phyloP scores from a whole-genome alignment of 1,140 invertebrate species.

The Amphibalanus amphitrite region DNA sequence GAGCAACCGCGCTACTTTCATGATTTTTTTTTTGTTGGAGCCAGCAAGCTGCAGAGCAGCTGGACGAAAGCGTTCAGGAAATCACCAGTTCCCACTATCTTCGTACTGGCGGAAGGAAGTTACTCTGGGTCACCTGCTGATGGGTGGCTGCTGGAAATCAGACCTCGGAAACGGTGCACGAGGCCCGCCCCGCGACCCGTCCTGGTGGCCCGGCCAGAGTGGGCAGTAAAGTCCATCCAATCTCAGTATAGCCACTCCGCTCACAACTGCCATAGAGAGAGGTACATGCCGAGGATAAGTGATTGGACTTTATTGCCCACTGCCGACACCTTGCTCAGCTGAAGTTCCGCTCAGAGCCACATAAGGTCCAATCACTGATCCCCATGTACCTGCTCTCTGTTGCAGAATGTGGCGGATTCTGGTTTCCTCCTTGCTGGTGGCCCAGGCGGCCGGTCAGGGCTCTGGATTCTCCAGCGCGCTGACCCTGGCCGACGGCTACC shows the following conservation, averaged over 20 bases:
- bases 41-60: too few relatives aligned
- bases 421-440: background rate
- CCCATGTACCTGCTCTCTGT: background rate
- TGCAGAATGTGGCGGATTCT: background rate
- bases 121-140: too few relatives aligned
- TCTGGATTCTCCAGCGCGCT: background rate
- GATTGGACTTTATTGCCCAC: conserved; percentile 1
- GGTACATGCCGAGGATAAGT: background rate
- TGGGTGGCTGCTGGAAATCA: too few relatives aligned
- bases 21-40: too few relatives aligned
- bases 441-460: background rate
- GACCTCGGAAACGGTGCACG: too few relatives aligned
- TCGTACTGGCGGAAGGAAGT: too few relatives aligned
- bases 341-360: background rate
- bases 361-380: conserved; percentile 1
- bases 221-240: background rate
- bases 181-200: too few relatives aligned
- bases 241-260: background rate
- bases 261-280: background rate
- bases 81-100: too few relatives aligned
- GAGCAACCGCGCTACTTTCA: too few relatives aligned
- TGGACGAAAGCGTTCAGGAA: too few relatives aligned
- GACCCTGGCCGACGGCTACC: background rate
- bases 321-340: background rate
- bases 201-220: background rate